Evolutionary conservation across 1,140 invertebrate genomes (phyloP).

Genomic region (Lucilia cuprina): DNA sequence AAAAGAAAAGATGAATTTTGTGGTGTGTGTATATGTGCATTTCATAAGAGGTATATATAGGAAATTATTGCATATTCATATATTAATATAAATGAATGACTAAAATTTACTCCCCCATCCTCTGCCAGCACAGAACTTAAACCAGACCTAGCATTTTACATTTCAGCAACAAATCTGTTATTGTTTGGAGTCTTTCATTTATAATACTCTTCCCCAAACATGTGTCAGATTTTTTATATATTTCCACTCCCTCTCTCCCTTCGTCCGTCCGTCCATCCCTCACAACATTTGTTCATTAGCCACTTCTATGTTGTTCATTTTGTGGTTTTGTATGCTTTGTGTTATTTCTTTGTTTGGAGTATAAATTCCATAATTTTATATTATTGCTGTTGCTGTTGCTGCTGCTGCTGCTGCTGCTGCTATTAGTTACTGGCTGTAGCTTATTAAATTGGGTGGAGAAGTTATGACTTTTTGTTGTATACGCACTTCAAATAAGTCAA

Average conservation of each 20-base stretch:
- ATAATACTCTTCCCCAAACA: neutral
- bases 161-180: neutral
- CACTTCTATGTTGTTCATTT: neutral
- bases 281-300: neutral
- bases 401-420: neutral
- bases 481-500: conserved; percentile 1
- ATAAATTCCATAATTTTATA: neutral
- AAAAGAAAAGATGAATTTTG: no score
- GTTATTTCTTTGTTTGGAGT: neutral
- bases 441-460: conserved; percentile 14
- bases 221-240: neutral
- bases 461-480: neutral
- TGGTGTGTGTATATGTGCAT: no score
- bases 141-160: no score
- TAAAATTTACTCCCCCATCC: no score
- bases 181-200: neutral
- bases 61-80: no score
- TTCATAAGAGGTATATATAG: no score
- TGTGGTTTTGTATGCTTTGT: neutral
- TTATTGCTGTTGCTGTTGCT: neutral
- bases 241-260: no score
- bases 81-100: no score
- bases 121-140: no score
- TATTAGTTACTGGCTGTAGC: neutral
- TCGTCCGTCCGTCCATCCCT: no score